A percentile compares a stretch with the other conserved stretches of the same genome.
Evolutionary conservation across 2,888 invertebrate genomes (phyloP).

Genomic region (Luperina nickerlii): DNA sequence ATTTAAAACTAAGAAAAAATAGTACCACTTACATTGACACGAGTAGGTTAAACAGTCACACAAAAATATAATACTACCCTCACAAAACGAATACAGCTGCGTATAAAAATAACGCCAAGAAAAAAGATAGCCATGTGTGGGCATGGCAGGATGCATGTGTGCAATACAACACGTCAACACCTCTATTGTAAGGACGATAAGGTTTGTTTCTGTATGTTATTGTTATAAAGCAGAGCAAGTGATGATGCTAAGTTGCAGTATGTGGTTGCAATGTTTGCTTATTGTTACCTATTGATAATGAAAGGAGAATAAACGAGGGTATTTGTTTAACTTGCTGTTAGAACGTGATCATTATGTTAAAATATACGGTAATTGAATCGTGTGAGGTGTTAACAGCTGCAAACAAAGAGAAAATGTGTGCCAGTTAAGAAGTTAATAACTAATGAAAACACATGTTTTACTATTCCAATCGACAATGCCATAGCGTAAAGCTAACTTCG

Average conservation of each 20-base stretch:
- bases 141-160: slow-evolving; percentile 67
- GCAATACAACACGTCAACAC: slow-evolving; percentile 59
- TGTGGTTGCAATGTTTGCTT: slow-evolving; percentile 65
- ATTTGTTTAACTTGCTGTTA: slow-evolving; percentile 53
- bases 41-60: slow-evolving; percentile 55
- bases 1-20: slow-evolving; percentile 48
- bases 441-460: slow-evolving; percentile 31
- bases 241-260: slow-evolving; percentile 68
- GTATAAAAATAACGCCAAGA: slow-evolving; percentile 74
- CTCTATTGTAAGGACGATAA: slow-evolving; percentile 62
- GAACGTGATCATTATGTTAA: slow-evolving; percentile 38
- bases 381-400: slow-evolving; percentile 34
- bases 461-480: not conserved
- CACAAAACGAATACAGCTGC: slow-evolving; percentile 79
- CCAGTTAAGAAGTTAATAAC: slow-evolving; percentile 16
- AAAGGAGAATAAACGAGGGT: slow-evolving; percentile 65
- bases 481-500: not conserved
- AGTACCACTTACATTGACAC: slow-evolving; percentile 49
- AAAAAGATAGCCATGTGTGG: slow-evolving; percentile 78
- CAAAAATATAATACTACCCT: slow-evolving; percentile 72
- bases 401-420: slow-evolving; percentile 41
- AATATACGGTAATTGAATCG: slow-evolving; percentile 43
- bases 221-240: slow-evolving; percentile 64
- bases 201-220: slow-evolving; percentile 61
- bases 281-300: slow-evolving; percentile 66